Base-by-base conservation (phyloP, 2,113 vertebrate genomes). In the Donacobius atricapilla region DNA sequence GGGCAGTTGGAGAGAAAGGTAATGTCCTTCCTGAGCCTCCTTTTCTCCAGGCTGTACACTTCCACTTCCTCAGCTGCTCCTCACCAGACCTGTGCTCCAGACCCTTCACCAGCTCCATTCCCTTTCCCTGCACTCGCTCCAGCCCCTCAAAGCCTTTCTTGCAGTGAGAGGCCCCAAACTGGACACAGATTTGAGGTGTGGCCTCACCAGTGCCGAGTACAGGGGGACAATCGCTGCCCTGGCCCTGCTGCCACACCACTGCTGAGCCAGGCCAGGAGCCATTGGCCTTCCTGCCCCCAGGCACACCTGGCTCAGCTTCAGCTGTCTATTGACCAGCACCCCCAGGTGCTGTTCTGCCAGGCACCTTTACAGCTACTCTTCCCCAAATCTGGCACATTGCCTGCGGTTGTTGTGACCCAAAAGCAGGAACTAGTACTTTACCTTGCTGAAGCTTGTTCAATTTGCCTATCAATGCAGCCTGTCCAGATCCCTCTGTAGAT, bases 261-360 rank as follows among this genome's bases (percentile, higher is more conserved):
- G 78, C 44, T 66, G 86, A 45, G 14, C 28, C 51, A 66, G 33
- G 10, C 51, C 68, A 51, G 44, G 37, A 44, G 51, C 44, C 68
- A 3, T 11, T 39, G 51, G 33, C 44, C 19, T 44, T 24, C 35
- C 2, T 35, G 35, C 2, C 1, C 7, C 35, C n/a, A n/a, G n/a
- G n/a, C n/a, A n/a, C n/a, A n/a, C 54, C 51, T 66, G 48, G 24
- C 14, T 71, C 24, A 8, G 10, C 13, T 11, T 12, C 56, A 31
- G 20, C 16, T 33, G 8, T 0, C 21, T 37, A 12, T 11, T 1
- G 1, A 13, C 3, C 23, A 84, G 3, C 57, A 78, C 3, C 5
- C 2, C 5, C 44, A n/a, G 9, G 3, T 22, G 4, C 19, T 77
- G 63, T 56, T 25, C 42, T 7, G 3, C 13, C 27, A 44, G 35